phyloP scores from a whole-genome alignment of 1,140 invertebrate species.

The Mya arenaria region DNA sequence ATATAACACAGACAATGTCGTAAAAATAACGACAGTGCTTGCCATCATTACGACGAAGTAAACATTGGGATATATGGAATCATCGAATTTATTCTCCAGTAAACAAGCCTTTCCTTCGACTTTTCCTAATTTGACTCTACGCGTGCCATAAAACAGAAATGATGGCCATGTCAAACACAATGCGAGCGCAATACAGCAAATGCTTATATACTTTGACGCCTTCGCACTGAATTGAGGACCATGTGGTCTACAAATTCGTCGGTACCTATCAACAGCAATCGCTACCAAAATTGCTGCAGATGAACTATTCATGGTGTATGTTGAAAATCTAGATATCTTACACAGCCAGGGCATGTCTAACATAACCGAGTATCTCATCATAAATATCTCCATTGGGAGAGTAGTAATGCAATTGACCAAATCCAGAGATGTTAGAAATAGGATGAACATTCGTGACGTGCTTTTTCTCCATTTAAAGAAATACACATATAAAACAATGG shows the following conservation, averaged over 20 bases:
- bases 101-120: conserved; percentile 20
- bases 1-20: conserved; percentile 29
- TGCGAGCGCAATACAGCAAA: conserved; percentile 7
- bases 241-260: conserved; percentile 39
- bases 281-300: conserved; percentile 34
- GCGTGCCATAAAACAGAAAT: conserved; percentile 38
- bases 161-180: conserved; percentile 28
- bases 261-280: conserved; percentile 38
- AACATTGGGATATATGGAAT: conserved; percentile 14
- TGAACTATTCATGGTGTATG: conserved; percentile 30
- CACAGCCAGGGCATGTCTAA: conserved; percentile 18
- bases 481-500: conserved; percentile 55
- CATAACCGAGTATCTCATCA: conserved; percentile 20
- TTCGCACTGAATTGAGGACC: conserved; percentile 19
- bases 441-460: conserved; percentile 48
- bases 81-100: conserved; percentile 31
- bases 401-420: conserved; percentile 35
- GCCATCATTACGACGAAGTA: conserved; percentile 25
- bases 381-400: conserved; percentile 49
- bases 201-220: conserved; percentile 21
- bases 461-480: conserved; percentile 48
- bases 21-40: conserved; percentile 36
- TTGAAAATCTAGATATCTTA: conserved; percentile 40
- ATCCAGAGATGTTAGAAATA: conserved; percentile 46
- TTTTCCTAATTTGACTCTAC: not conserved